phyloP scores from a whole-genome alignment of 2,888 invertebrate genomes.

The Melinaea marsaeus region DNA sequence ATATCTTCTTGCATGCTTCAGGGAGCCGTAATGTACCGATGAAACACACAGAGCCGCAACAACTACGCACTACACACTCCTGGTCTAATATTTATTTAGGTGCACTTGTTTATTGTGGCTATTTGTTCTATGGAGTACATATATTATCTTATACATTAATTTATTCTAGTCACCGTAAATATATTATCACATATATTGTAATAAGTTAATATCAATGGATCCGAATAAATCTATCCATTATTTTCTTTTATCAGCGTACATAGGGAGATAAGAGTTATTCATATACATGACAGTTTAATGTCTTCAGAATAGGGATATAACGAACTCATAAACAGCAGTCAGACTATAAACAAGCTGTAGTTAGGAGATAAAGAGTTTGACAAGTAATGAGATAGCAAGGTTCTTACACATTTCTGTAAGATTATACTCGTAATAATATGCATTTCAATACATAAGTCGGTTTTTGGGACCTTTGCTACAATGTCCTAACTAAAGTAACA shows the following conservation, averaged over 20 bases:
- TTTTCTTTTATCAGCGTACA: constrained; percentile 69
- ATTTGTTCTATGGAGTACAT: too few species aligned
- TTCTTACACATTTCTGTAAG: too few species aligned
- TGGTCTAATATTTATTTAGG: too few species aligned
- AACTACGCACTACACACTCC: too few species aligned
- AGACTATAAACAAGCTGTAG: constrained; percentile 71
- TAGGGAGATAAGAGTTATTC: constrained; percentile 66
- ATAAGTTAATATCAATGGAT: constrained; percentile 65
- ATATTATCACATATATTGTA: constrained; percentile 41
- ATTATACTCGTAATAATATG: too few species aligned
- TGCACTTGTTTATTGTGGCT: too few species aligned
- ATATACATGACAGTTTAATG: constrained; percentile 72
- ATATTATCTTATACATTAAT: too few species aligned
- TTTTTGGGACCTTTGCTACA: not conserved
- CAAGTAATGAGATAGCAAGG: too few species aligned
- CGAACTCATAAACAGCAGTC: constrained; percentile 71
- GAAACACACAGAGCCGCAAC: too few species aligned
- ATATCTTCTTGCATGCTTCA: too few species aligned
- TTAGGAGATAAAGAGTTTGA: constrained; percentile 59
- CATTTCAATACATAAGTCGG: constrained; percentile 34
- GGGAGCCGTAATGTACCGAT: too few species aligned
- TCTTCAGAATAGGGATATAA: constrained; percentile 41
- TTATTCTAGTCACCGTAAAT: constrained; percentile 23
- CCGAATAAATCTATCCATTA: constrained; percentile 66
- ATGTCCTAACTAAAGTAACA: not conserved